Evolutionary conservation across 2,797 vertebrate species (phyloP), one percentile per base, ranked within the genome.

Genomic region (Takifugu ocellatus): DNA sequence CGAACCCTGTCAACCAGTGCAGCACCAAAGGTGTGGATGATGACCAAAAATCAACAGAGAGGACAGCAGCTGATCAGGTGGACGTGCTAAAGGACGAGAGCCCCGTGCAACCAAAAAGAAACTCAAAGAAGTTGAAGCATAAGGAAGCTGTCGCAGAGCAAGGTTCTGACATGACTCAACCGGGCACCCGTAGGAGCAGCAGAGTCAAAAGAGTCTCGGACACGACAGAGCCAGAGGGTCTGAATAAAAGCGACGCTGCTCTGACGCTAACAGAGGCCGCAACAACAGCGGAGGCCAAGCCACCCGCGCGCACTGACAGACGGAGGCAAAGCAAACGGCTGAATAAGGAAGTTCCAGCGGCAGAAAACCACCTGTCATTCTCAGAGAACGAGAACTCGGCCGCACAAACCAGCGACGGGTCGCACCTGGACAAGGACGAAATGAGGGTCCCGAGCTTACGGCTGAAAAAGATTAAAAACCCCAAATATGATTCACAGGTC

Each of bases 381-480:
- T 70, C 66, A 45, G 78, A 79, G 51, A 50, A 54, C 2, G 64
- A 78, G 48, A 63, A 70, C 27, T 54, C 50, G 45, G 44, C 70
- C 54, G 46, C 44, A 33, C 77, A 86, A 59, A 57, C 72, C 45
- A 46, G 26, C 51, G 82, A 83, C 17, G 64, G 58, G 59, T 70
- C 77, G 54, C 31, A 57, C 39, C 70, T 77, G 17, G 81, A 83
- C 68, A 84, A 56, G 1, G 70, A 88, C 39, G 85, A 86, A 51
- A 78, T 56, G 2, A 79, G 59, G 42, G 78, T 92, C 52, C 91
- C 90, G 15, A 89, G 88, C 52, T 80, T 93, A 60, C 92, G 89
- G 61, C 70, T 93, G 43, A 79, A 75, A 51, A 86, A 84, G 63
- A 84, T 92, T 72, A 84, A 71, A 82, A 93, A 93, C 64, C 91